Conservation (phyloP, 1,140 invertebrate genomes). For the Trichonephila inaurata region DNA sequence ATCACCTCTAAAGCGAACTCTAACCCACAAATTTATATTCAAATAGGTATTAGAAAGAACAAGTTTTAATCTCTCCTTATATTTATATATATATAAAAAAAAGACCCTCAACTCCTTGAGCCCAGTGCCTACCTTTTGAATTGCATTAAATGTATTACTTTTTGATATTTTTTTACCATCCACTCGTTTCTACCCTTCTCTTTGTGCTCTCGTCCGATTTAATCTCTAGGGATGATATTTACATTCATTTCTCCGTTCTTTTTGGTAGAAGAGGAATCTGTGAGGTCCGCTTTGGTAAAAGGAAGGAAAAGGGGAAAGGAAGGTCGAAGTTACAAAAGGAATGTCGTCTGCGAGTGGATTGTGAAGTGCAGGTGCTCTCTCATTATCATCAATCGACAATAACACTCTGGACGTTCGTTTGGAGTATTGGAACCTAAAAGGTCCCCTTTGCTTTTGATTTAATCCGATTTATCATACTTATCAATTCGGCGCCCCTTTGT, state of each 20-base stretch:
- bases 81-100: not conserved
- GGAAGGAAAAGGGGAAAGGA: not conserved
- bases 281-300: not conserved
- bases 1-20: no score
- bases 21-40: not conserved
- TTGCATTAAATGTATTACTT: slow-evolving; percentile 26
- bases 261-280: not conserved
- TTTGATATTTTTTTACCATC: slow-evolving; percentile 17
- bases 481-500: slow-evolving; percentile 54
- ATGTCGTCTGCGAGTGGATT: slow-evolving; percentile 24
- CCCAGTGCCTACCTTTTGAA: not conserved
- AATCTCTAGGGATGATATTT: slow-evolving; percentile 33
- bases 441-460: slow-evolving; percentile 48
- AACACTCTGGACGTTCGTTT: slow-evolving; percentile 37
- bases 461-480: slow-evolving; percentile 66
- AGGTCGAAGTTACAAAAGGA: slow-evolving; percentile 14
- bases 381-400: slow-evolving; percentile 41
- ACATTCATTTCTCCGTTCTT: not conserved
- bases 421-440: not conserved
- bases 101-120: not conserved
- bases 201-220: slow-evolving; percentile 17
- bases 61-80: not conserved
- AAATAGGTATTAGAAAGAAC: not conserved
- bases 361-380: slow-evolving; percentile 29
- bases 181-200: not conserved